Evolutionary conservation across 2,797 vertebrate species (phyloP).

Genomic region (Siniperca obscura): DNA sequence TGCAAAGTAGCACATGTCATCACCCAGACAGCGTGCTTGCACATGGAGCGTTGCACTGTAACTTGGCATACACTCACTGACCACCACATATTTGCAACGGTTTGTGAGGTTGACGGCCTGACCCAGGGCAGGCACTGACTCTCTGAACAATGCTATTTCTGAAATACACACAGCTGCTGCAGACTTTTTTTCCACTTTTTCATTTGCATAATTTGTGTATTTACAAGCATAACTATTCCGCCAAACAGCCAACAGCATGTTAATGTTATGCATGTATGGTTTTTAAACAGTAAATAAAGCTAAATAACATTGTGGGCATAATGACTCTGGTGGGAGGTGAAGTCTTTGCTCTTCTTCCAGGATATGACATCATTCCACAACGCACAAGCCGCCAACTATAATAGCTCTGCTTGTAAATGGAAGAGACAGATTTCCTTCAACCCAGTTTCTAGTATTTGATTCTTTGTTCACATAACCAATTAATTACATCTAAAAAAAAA

Average conservation of each 20-base stretch:
- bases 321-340: constrained; percentile 46
- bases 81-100: constrained; percentile 52
- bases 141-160: constrained; percentile 46
- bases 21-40: constrained; percentile 61
- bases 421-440: constrained; percentile 51
- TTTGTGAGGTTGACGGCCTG: constrained; percentile 45
- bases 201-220: constrained; percentile 59
- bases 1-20: constrained; percentile 83
- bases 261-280: constrained; percentile 41
- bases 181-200: not conserved
- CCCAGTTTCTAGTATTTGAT: constrained; percentile 54
- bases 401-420: constrained; percentile 67
- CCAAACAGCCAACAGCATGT: constrained; percentile 32
- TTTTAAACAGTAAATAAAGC: constrained; percentile 59
- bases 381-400: constrained; percentile 58
- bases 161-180: constrained; percentile 34
- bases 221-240: constrained; percentile 12
- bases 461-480: constrained; percentile 79
- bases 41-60: constrained; percentile 47
- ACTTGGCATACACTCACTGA: constrained; percentile 58
- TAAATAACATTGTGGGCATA: constrained; percentile 38
- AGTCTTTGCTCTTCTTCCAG: constrained; percentile 64
- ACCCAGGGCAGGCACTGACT: constrained; percentile 23
- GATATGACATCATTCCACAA: constrained; percentile 69
- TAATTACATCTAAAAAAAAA: constrained; percentile 80